Evolutionary conservation across 2,888 invertebrate species (phyloP), one percentile per base, ranked within the genome.

Genomic region (Heliconius aoede): DNA sequence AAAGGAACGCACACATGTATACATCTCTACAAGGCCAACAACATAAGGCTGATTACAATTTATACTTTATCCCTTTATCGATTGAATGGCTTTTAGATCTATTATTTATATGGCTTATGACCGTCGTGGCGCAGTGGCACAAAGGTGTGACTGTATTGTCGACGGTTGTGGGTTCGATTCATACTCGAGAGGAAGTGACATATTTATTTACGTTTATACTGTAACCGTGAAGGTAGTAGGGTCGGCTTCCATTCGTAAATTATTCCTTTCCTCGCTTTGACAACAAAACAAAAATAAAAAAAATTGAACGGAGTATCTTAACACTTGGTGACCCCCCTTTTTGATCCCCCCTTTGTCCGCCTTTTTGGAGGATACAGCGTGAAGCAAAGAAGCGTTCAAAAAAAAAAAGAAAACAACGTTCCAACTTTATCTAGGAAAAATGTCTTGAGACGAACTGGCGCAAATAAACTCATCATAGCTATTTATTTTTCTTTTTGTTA

Each of bases 11-110:
- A 62, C 30, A 62, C 28, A 62, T 62, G 61, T 21, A 62, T 62
- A 62, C 64, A 13, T 64, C 64, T 64, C 32, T 13, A n/a, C 64
- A 64, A 64, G 64, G 64, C 32, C 36, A 64, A 24, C 64, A 64
- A 64, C 36, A 64, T 64, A 13, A 36, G 13, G 36, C 3, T n/a
- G 24, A 60, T 60, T 60, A 26, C 60, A 60, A 60, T 60, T 26
- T 15, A 60, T 26, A 24, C 24, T 60, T 60, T 60, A 64, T 64
- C 64, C 64, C 64, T 32, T 64, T 32, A 64, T 64, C 32, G 36
- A 64, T 36, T 64, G 32, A 36, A 64, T 32, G 64, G 13, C n/a
- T 36, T 30, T 36, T 36, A 32, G 13, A 64, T 8, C 55, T 55
- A 61, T 61, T 58, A 4, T 58, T 58, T 24, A 46, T 18, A 46